Evolutionary conservation across 2,797 vertebrate genomes (phyloP), one percentile per base, ranked within the genome.

Genomic region (Mormyrus hasselquistii): DNA sequence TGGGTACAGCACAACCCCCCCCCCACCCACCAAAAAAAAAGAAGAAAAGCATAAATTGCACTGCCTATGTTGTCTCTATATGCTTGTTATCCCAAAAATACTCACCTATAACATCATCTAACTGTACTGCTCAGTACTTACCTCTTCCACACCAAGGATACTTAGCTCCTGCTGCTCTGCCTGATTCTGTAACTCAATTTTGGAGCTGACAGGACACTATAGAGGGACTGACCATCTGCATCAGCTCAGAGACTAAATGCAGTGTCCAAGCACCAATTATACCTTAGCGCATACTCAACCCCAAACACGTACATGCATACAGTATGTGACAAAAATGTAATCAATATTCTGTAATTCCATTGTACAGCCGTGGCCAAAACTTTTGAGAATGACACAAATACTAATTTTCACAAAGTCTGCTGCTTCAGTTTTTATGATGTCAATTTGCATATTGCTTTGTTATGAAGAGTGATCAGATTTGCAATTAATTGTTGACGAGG

Each of bases 1-100:
- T 96, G 95, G 98, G 98, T 98, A 98, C 91, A 91, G 90, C 73
- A 83, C 47, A 85, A 9, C 49, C 25, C 8, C 83, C 47, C 25
- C 73, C 22, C 22, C 22, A n/a, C 59, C n/a, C 16, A 0, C n/a
- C n/a, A 22, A 22, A 9, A 29, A 29, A 22, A 69, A 73, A 38
- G 2, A 73, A 41, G 34, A 73, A 73, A 73, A 7, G 2, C 34
- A 73, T 16, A 19, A 73, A 38, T 38, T 38, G 12, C 5, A 16
- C 7, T 14, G 9, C 38, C 62, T 5, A 29, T n/a, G 4, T 79
- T n/a, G 25, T 82, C 57, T 55, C 14, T 55, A 49, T 29, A 14
- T 44, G 38, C 19, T n/a, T 2, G 38, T 47, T 19, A 53, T 7
- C 65, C 34, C 29, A 3, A 41, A 76, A 76, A 76, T 47, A 41